Percentiles rank a stretch among this genome's conserved stretches.
Conservation (phyloP, 2,888 invertebrate genomes). For the Linyphia triangularis region DNA sequence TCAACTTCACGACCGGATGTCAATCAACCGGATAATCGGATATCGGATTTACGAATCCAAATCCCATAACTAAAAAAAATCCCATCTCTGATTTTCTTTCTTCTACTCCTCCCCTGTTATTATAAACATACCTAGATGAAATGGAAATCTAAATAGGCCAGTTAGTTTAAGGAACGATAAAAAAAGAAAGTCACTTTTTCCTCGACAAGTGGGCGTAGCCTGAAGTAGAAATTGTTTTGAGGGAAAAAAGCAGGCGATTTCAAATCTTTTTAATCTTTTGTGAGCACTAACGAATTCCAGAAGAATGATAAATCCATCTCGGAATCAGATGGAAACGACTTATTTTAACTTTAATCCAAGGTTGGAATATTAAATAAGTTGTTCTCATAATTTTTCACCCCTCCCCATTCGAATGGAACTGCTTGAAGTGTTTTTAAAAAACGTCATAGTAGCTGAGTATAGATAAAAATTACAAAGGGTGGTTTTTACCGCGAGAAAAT, state of each 20-base stretch:
- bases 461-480: too few species aligned
- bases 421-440: too few species aligned
- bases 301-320: not conserved
- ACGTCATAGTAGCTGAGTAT: too few species aligned
- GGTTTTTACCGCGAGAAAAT: too few species aligned
- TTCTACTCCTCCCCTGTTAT: not conserved
- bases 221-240: not conserved
- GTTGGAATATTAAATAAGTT: too few species aligned
- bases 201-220: not conserved
- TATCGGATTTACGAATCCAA: not conserved
- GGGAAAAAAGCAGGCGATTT: not conserved
- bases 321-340: too few species aligned
- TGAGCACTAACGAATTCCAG: not conserved
- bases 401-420: too few species aligned
- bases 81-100: not conserved
- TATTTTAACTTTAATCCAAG: too few species aligned
- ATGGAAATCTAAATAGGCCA: slow-evolving; percentile 3
- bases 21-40: not conserved
- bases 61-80: not conserved
- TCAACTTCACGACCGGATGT: not conserved
- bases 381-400: too few species aligned
- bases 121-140: not conserved
- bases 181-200: not conserved
- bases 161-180: not conserved
- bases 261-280: not conserved